phyloP scores from a whole-genome alignment of 2,113 vertebrate species.

The Atherinomorus stipes region DNA sequence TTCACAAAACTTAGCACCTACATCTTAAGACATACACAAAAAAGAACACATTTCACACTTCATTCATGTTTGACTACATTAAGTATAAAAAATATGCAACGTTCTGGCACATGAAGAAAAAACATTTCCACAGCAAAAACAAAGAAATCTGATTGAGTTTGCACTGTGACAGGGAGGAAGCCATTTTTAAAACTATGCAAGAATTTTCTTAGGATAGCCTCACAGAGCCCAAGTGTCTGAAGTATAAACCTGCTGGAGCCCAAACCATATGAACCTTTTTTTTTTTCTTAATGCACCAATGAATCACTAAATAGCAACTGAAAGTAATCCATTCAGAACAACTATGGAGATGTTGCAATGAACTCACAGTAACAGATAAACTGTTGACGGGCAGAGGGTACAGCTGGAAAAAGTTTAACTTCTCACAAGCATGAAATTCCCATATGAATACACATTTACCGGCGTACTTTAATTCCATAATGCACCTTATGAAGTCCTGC shows the following conservation, averaged over 20 bases:
- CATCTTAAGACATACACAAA: not conserved
- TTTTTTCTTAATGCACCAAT: slow-evolving; percentile 22
- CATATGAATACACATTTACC: not conserved
- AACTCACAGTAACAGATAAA: no score
- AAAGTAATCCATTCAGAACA: slow-evolving; percentile 40
- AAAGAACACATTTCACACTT: not conserved
- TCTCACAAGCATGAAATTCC: not conserved
- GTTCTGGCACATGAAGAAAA: no score
- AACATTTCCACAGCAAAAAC: no score
- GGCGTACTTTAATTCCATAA: not conserved
- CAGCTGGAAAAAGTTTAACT: not conserved
- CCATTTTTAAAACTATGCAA: no score
- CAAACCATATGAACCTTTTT: not conserved
- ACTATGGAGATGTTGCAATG: not conserved
- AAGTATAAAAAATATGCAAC: no score
- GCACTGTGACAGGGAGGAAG: no score
- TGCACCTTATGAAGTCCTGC: not conserved
- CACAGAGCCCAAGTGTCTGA: no score
- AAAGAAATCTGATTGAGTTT: no score
- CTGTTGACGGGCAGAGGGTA: not conserved
- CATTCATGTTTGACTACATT: no score
- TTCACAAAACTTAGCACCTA: slow-evolving; percentile 10
- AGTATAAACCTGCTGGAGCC: no score
- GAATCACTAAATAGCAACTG: slow-evolving; percentile 27
- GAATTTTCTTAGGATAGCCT: no score